These are phyloP conservation scores for Brachionus manjavacas DNA, from an alignment of 1,140 invertebrate species.

Conservation along the genomic window DNA sequence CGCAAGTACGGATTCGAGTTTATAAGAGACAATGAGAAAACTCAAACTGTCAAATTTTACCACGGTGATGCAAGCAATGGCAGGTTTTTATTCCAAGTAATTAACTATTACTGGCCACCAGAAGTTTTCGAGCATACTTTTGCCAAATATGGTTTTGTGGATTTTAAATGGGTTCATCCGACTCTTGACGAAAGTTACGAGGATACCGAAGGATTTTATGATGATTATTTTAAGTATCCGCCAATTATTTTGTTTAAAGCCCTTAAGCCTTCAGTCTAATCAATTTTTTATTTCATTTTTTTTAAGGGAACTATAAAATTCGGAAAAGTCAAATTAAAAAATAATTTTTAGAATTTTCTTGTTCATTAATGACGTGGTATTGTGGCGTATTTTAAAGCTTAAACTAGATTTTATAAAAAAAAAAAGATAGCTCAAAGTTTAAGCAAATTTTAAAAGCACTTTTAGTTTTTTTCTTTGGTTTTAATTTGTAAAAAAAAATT, in stretches of 20 bases:
- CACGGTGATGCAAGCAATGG: background rate
- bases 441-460: background rate
- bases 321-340: background rate
- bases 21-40: background rate
- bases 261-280: background rate
- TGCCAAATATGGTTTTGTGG: background rate
- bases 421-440: background rate
- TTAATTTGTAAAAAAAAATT: background rate
- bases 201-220: background rate
- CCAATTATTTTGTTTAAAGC: slow-evolving; percentile 15
- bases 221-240: background rate
- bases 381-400: background rate
- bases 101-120: background rate
- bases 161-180: background rate
- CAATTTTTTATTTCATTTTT: background rate
- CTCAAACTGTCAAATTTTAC: background rate
- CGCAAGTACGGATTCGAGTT: background rate
- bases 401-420: background rate
- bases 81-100: background rate
- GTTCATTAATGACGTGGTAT: background rate
- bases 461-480: background rate
- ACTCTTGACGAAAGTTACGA: background rate
- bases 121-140: background rate
- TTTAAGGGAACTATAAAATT: background rate
- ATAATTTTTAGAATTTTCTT: background rate